These are phyloP conservation scores for Poeciliopsis presidionis DNA, from an alignment of 2,797 vertebrate species.

Conservation along the genomic window DNA sequence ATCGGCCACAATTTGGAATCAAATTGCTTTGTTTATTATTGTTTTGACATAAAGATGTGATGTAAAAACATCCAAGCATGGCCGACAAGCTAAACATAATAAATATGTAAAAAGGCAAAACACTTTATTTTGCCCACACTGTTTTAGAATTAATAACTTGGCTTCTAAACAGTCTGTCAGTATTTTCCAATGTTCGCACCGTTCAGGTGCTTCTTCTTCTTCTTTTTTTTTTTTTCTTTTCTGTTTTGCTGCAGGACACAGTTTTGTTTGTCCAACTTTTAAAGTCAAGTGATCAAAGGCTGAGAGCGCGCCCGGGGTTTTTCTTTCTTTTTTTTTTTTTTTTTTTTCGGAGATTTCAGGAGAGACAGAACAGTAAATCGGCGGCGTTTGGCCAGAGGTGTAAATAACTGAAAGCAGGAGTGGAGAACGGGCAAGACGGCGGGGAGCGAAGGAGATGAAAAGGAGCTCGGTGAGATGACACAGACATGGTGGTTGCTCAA, in stretches of 20 bases:
- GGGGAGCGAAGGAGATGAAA: slow-evolving; percentile 58
- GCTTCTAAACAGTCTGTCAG: background rate
- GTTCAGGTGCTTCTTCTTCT: background rate
- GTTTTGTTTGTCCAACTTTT: slow-evolving; percentile 9
- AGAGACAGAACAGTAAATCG: slow-evolving; percentile 38
- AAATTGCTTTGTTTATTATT: background rate
- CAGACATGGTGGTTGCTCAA: slow-evolving; percentile 26
- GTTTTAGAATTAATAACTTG: background rate
- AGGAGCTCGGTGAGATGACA: slow-evolving; percentile 22
- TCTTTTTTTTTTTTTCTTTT: background rate
- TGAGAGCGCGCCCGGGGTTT: background rate
- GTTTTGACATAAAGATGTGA: background rate
- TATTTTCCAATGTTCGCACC: background rate
- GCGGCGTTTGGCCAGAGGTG: slow-evolving; percentile 52
- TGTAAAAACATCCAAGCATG: background rate
- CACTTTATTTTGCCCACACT: background rate
- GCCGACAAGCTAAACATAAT: background rate
- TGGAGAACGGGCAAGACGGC: slow-evolving; percentile 8
- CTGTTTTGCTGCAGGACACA: background rate
- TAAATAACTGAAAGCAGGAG: slow-evolving; percentile 59
- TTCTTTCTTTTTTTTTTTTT: too few species aligned
- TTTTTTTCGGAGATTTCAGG: slow-evolving; percentile 21
- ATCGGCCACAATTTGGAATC: background rate
- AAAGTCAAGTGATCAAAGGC: slow-evolving; percentile 28
- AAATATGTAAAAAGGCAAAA: background rate